Evolutionary conservation across 2,113 vertebrate species (phyloP).

Genomic region (Amazona guildingii): DNA sequence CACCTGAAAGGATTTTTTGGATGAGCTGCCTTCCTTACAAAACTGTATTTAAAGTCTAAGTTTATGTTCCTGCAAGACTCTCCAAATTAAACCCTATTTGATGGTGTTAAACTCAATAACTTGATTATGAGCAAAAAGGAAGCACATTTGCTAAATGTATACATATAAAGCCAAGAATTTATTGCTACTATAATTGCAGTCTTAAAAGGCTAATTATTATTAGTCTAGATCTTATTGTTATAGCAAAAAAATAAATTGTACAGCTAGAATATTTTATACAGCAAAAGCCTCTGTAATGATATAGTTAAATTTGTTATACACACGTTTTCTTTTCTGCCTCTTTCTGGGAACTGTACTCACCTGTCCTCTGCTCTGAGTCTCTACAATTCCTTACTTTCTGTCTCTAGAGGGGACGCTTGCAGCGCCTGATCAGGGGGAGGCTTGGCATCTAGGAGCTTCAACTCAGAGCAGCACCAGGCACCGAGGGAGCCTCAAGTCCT

Average conservation of each 20-base stretch:
- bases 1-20: not conserved
- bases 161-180: not conserved
- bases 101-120: not conserved
- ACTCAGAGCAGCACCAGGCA: too few relatives aligned
- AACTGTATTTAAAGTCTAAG: not conserved
- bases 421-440: too few relatives aligned
- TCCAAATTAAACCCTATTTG: not conserved
- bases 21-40: not conserved
- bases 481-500: too few relatives aligned
- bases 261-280: not conserved
- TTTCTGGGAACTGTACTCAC: not conserved
- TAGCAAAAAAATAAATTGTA: not conserved
- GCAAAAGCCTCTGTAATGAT: not conserved
- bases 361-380: not conserved
- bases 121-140: not conserved
- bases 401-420: too few relatives aligned
- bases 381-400: not conserved
- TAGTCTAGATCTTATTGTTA: not conserved
- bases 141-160: not conserved
- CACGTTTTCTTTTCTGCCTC: not conserved
- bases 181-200: not conserved
- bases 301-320: not conserved
- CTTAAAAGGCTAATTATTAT: not conserved
- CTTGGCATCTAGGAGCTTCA: too few relatives aligned
- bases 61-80: not conserved